Percentiles rank a stretch among this genome's conserved stretches.
Evolutionary conservation across 2,113 vertebrate species (phyloP).

Genomic region (Nycticryphes semicollaris): DNA sequence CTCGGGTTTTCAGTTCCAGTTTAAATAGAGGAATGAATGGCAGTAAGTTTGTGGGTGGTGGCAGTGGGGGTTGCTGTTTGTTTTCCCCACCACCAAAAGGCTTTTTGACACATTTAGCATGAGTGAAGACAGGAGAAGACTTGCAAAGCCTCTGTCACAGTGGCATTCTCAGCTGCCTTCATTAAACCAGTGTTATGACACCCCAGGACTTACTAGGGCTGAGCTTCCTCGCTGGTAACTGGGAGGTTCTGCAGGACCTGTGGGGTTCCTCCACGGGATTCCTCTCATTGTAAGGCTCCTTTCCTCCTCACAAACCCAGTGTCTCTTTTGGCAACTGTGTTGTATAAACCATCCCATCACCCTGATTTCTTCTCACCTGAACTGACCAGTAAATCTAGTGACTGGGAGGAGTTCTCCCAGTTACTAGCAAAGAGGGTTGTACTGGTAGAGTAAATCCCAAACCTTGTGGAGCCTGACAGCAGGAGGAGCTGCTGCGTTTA

Average conservation of each 20-base stretch:
- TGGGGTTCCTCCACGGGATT: rapidly evolving
- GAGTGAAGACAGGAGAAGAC: not conserved
- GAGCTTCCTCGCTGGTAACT: not conserved
- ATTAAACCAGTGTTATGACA: not conserved
- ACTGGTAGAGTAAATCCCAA: not conserved
- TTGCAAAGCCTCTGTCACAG: too few relatives aligned
- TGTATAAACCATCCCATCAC: rapidly evolving
- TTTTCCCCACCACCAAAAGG: not conserved
- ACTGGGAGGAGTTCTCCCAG: not conserved
- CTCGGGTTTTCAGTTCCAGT: not conserved
- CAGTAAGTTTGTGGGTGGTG: not conserved
- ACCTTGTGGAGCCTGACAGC: not conserved
- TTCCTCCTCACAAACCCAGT: rapidly evolving
- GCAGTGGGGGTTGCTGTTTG: not conserved
- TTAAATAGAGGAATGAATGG: not conserved
- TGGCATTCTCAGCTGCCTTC: too few relatives aligned
- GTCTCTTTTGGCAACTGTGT: rapidly evolving
- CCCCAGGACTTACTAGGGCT: not conserved
- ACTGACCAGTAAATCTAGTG: not conserved
- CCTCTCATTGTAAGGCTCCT: rapidly evolving
- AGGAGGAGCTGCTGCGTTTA: not conserved
- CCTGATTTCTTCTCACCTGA: not conserved
- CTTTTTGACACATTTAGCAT: rapidly evolving
- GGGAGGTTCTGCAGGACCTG: not conserved
- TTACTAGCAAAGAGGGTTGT: rapidly evolving